Evolutionary conservation across 1,140 invertebrate species (phyloP), one percentile per base, ranked within the genome.

Genomic region (Lordiphosa stackelbergi): DNA sequence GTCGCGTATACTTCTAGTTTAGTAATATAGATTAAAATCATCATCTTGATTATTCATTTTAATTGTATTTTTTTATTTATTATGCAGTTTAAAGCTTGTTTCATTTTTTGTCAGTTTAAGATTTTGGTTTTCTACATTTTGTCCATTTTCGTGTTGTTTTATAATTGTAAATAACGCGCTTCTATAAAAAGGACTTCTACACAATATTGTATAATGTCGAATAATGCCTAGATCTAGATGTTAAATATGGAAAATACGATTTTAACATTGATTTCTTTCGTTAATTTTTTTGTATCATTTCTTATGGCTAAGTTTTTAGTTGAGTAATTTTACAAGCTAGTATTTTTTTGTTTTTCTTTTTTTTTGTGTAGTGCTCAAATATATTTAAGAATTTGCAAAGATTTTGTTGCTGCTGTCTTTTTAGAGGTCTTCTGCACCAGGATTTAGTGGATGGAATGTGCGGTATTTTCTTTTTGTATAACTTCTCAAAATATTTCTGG

Each of bases 221-320:
- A 83, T 81, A 73, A 72, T 59, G 56, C 43, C 79, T 85, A 81
- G 28, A 75, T 41, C 66, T 79, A 83, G 11, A 54, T 75, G 71
- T 83, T 81, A 83, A 81, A 83, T 81, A 81, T 69, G 68, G 52
- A 74, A 79, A 83, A 83, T 66, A 68, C 53, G 68, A 75, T 42
- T 79, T 74, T 57, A 63, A 66, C 69, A 40, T 47, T 73, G 22
- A 24, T 24, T 24, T 24, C 22, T 24, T 24, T 5, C 22, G 22
- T 24, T 24, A 24, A 24, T 24, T 24, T 4, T 22, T 24, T 24
- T 24, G 5, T 69, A 57, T 53, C 35, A 56, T 45, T 13, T 34
- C 61, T 61, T 78, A 75, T 43, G 13, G 4, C 36, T 63, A 63
- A 66, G 59, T 60, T 69, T 77, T 77, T 70, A 72, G 53, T 74